These are phyloP conservation scores for Euura saliciscinereae DNA, from an alignment of 1,140 invertebrate genomes.

Conservation along the genomic window DNA sequence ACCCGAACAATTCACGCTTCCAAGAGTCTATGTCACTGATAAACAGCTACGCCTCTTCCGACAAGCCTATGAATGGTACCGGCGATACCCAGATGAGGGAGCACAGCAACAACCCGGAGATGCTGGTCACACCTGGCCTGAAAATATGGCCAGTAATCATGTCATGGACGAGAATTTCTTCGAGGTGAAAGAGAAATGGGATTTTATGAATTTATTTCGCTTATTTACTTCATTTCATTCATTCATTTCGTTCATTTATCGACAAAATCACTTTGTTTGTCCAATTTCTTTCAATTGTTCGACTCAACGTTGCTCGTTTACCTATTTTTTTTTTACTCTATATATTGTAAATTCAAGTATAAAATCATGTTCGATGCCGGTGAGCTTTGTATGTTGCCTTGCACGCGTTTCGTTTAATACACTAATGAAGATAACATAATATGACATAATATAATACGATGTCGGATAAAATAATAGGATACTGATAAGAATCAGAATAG, in stretches of 20 bases:
- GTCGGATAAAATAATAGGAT: neutral
- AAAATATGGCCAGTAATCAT: slow-evolving; percentile 90
- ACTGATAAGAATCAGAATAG: no score
- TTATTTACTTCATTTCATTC: no score
- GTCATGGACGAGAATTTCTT: slow-evolving; percentile 79
- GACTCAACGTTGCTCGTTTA: no score
- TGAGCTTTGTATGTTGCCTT: slow-evolving; percentile 55
- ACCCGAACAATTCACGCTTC: slow-evolving; percentile 86
- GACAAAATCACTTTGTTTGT: no score
- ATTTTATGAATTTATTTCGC: neutral
- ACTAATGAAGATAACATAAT: neutral
- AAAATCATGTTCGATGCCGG: slow-evolving; percentile 68
- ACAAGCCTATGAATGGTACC: no score
- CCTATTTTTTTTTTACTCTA: no score
- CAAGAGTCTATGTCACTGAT: slow-evolving; percentile 85
- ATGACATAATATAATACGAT: no score
- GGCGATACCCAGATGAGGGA: slow-evolving; percentile 38
- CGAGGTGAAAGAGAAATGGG: slow-evolving; percentile 62
- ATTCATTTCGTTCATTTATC: no score
- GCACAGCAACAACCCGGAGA: slow-evolving; percentile 87
- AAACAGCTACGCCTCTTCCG: no score
- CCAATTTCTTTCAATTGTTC: no score
- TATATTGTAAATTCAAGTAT: no score
- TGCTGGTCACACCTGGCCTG: slow-evolving; percentile 92
- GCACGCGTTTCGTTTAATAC: neutral